Base-by-base conservation (phyloP, 2,888 invertebrate species). In the Nomada ruficornis region DNA sequence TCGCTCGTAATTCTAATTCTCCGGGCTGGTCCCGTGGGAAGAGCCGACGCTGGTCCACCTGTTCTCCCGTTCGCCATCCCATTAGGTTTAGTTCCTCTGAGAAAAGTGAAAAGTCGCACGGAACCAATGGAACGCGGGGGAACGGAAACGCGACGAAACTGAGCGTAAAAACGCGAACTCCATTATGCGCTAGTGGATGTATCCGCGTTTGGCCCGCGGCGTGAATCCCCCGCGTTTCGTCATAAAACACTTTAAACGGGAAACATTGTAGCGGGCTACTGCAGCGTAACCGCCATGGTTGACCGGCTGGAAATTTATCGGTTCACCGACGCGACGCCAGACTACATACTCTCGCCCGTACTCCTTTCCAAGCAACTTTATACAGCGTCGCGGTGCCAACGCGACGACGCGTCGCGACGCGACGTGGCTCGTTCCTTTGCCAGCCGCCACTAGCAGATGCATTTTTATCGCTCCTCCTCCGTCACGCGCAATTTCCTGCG, bases 281-380 rank as follows among this genome's bases (percentile, higher is more conserved):
- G 26, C 47, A 54, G 36, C 60, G 36, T 47, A 26, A 11, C 50
- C 54, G 47, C 52, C n/a, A 64, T 42, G 55, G 71, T 54, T 76
- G 81, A 84, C 84, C 80, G 23, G 69, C 63, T 59, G 26, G 36
- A 78, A 77, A 84, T 84, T 84, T 78, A 81, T 81, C 57, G 72
- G 69, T 60, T 13, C 60, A 73, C 42, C 72, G 63, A 23, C 68
- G 57, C 81, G 67, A 52, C 60, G 64, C 42, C 68, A 42, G 23
- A 52, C 50, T 5, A 52, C 52, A 42, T 18, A 11, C 55, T 63
- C 2, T 11, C 36, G 36, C 26, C 7, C 18, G 11, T n/a, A 15
- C 29, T 23, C 15, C 36, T 65, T 29, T 64, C 69, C 13, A 44
- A 52, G 11, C 52, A 18, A 50, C 52, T 65, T 78, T 52, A 36